Conservation (phyloP, 1,140 invertebrate species). For the Aphaenogaster ashmeadi region DNA sequence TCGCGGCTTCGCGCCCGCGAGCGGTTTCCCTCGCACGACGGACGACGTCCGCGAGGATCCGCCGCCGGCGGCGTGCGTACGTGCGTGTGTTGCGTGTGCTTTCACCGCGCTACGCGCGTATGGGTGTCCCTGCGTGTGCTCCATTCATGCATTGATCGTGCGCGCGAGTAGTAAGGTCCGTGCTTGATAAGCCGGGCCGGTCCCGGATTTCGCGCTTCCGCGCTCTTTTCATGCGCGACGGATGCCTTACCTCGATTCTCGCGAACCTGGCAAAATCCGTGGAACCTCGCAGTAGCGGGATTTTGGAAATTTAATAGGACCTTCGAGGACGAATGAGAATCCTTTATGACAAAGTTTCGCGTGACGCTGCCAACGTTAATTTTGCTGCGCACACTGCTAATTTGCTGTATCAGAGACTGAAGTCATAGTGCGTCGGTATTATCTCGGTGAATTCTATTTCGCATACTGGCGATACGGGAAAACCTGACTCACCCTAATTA, state of each 20-base stretch:
- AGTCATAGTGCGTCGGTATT: not conserved
- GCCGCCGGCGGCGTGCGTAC: not conserved
- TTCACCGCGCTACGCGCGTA: not conserved
- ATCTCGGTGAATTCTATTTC: not conserved
- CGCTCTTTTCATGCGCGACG: not conserved
- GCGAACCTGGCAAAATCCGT: not conserved
- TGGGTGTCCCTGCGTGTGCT: constrained; percentile 63
- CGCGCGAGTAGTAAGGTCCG: constrained; percentile 69
- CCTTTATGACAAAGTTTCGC: not conserved
- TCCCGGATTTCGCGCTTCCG: constrained; percentile 38
- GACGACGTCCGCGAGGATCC: not conserved
- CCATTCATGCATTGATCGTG: constrained; percentile 87
- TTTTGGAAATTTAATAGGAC: not conserved
- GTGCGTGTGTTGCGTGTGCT: not conserved
- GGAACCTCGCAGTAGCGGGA: not conserved
- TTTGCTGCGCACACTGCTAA: not conserved
- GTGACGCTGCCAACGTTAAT: not conserved
- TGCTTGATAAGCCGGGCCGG: constrained; percentile 68
- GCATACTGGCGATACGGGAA: not conserved
- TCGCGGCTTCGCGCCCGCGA: not conserved
- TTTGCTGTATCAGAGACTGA: not conserved
- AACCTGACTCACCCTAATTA: not conserved
- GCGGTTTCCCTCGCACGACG: not conserved
- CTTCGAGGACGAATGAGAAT: not conserved
- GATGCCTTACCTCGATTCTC: not conserved